These are phyloP conservation scores for Proterorhinus semilunaris DNA, from an alignment of 2,113 vertebrate genomes.

Conservation along the genomic window DNA sequence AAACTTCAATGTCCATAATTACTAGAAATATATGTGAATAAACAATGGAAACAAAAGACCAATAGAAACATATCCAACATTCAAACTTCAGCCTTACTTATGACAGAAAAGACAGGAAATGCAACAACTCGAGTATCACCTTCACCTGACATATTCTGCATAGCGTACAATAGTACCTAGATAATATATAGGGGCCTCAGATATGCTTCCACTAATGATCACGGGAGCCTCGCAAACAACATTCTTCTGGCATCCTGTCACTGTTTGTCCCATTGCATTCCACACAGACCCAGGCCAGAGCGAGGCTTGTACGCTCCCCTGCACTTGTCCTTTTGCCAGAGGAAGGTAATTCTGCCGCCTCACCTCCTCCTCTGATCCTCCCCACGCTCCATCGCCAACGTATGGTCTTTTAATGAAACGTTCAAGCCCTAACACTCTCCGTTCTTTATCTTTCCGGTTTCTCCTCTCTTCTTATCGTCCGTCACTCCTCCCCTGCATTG, in stretches of 20 bases:
- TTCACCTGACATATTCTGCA: conserved; percentile 12
- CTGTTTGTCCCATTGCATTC: conserved; percentile 11
- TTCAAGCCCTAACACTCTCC: conserved; percentile 42
- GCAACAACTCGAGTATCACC: conserved; percentile 38
- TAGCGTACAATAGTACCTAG: not conserved
- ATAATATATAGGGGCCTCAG: not conserved
- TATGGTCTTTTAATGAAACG: conserved; percentile 53
- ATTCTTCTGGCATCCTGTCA: conserved; percentile 31
- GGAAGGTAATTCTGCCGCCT: conserved; percentile 30
- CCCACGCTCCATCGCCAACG: conserved; percentile 34
- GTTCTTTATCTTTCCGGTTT: conserved; percentile 45
- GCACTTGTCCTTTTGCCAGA: conserved; percentile 37
- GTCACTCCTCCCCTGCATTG: conserved; percentile 53
- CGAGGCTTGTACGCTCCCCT: conserved; percentile 14
- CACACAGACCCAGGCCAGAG: conserved; percentile 3
- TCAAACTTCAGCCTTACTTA: not conserved
- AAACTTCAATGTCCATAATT: too few relatives aligned
- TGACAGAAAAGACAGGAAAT: not conserved
- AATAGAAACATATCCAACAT: not conserved
- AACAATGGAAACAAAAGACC: not conserved
- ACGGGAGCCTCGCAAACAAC: conserved; percentile 14
- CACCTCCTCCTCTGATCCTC: conserved; percentile 50
- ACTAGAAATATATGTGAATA: too few relatives aligned
- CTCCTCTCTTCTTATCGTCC: conserved; percentile 45
- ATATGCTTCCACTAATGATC: conserved; percentile 25